Percentiles rank a stretch among this genome's conserved stretches.
These are phyloP conservation scores for Dilophus febrilis DNA, from an alignment of 2,888 invertebrate species.

Conservation along the genomic window DNA sequence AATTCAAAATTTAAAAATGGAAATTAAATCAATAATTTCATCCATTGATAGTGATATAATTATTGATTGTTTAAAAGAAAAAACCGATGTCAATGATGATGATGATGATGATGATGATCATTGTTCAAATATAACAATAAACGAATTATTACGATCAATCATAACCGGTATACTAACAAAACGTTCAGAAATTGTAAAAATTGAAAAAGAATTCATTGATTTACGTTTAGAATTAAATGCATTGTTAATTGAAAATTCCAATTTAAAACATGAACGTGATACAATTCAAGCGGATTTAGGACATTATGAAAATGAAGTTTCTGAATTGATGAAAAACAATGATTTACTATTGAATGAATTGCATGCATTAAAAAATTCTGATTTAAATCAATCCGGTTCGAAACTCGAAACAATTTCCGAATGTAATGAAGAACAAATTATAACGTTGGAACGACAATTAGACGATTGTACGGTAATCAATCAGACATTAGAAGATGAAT, in stretches of 20 bases:
- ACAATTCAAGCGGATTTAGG: conserved; percentile 30
- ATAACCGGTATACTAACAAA: no score
- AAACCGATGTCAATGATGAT: no score
- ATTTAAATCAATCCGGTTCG: conserved; percentile 20
- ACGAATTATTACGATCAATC: no score
- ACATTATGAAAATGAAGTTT: conserved; percentile 40
- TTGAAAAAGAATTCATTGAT: no score
- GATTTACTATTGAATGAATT: conserved; percentile 50
- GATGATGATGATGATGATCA: no score
- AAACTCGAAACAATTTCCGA: conserved; percentile 54
- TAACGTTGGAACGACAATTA: conserved; percentile 44
- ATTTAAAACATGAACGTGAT: conserved; percentile 38
- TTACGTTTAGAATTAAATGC: conserved; percentile 7
- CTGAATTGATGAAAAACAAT: conserved; percentile 52
- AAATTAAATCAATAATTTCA: not conserved
- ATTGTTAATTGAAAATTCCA: conserved; percentile 26
- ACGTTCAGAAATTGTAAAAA: no score
- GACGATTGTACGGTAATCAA: conserved; percentile 43
- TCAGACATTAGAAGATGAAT: conserved; percentile 40
- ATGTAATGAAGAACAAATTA: conserved; percentile 50
- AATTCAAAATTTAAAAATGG: not conserved
- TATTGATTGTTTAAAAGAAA: no score
- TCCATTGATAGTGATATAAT: not conserved
- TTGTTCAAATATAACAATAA: no score
- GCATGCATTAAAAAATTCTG: conserved; percentile 36